Evolutionary conservation across 1,140 invertebrate genomes (phyloP), one percentile per base, ranked within the genome.

Genomic region (Ceratina calcarata): DNA sequence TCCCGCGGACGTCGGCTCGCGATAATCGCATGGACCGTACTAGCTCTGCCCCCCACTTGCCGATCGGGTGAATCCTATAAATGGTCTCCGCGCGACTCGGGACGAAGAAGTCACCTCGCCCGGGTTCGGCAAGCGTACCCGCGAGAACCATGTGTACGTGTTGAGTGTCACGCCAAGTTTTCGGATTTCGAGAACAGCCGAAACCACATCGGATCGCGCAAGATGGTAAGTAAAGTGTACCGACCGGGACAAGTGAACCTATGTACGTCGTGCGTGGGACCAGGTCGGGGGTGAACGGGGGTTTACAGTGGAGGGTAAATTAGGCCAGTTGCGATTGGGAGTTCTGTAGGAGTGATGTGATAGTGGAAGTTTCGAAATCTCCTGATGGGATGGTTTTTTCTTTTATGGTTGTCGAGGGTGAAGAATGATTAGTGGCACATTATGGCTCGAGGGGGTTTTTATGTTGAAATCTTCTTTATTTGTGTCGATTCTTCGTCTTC

Each of bases 41-140:
- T 82, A 0, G 37, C 10, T 83, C 85, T 86, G 69, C 72, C 83
- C 75, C 86, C 89, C 89, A 88, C 81, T 82, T 60, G 78, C 57
- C 84, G 88, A 91, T 89, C 89, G 86, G 89, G 88, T 91, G 91
- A 92, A 93, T 93, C 92, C 92, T 93, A 93, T 93, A 93, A 93
- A 93, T 93, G 92, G 90, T 89, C 91, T 90, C 89, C 81, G 90
- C 86, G 88, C 88, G 84, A 62, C 71, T 32, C 85, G 78, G 73
- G 85, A 89, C 78, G 89, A 89, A 92, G 90, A 92, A 93, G 91
- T 93, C 91, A 84, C 86, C 86, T 92, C 89, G 79, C 88, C 89
- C 90, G 89, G 90, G 89, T 81, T 87, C 80, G 62, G 82, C 78
- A 57, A 68, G 67, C 24, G 67, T 71, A 90, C 90, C 90, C 90